A percentile compares a stretch with the other conserved stretches of the same genome.
Conservation (phyloP, 1,140 invertebrate genomes). For the Bombus pascuorum region DNA sequence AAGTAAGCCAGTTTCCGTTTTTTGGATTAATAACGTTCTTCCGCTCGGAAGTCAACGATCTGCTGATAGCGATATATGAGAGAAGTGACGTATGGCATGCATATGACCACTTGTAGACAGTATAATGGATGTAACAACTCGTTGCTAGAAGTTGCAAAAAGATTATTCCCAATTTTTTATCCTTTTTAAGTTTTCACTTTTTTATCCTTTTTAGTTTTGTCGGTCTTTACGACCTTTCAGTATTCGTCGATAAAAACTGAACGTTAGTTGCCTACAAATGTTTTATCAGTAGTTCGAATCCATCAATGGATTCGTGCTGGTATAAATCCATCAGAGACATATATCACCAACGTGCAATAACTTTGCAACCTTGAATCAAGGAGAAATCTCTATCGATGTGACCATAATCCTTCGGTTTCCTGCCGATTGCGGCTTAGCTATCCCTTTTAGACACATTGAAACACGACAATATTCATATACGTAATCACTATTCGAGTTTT, state of each 20-base stretch:
- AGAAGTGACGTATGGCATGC: no score
- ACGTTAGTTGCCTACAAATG: neutral
- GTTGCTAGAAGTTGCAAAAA: no score
- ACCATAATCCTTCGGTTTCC: neutral
- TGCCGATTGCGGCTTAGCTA: neutral
- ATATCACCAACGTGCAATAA: neutral
- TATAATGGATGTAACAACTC: no score
- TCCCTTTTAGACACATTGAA: neutral
- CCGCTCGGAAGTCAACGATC: neutral
- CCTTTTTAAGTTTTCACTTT: no score
- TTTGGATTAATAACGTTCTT: conserved; percentile 19
- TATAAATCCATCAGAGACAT: neutral
- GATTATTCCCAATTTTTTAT: no score
- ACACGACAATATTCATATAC: neutral
- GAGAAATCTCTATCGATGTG: neutral
- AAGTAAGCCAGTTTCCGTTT: neutral
- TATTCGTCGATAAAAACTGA: neutral
- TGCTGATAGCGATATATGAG: neutral
- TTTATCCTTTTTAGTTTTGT: neutral
- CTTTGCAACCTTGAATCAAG: neutral
- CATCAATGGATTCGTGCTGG: neutral
- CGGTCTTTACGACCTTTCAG: neutral
- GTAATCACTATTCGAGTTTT: neutral
- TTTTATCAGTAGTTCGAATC: neutral
- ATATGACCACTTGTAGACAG: no score